Base-by-base conservation (phyloP, 2,113 vertebrate genomes). In the Arenaria interpres region DNA sequence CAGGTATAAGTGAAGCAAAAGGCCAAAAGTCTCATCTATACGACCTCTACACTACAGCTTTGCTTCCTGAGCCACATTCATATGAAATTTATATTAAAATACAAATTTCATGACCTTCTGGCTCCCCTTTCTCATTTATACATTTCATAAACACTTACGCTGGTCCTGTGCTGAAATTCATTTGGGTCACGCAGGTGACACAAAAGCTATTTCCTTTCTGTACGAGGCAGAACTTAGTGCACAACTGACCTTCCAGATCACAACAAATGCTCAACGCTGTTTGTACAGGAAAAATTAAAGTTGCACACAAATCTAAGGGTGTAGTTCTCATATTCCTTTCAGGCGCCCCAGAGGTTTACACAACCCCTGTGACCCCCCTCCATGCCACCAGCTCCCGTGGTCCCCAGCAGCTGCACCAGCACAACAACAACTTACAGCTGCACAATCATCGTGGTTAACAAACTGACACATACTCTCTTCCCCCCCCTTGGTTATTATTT, bases 71-170 rank as follows among this genome's bases (percentile, higher is more conserved):
- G 77, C 13, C 63, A 74, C 32, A 19, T 81, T 79, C 68, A 86
- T 71, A 84, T 32, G 33, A 94, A 59, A 94, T 79, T 79, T 88
- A 27, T 83, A 85, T 83, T 91, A 95, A 89, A 96, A 77, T 56
- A 97, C 41, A 74, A 77, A 85, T 88, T 81, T 68, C 57, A 41
- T 63, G 41, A 88, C 91, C 66, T 94, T 91, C 74, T 69, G 37
- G 30, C 57, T 83, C 39, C 48, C 19, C 35, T 90, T 46, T 94
- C 54, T 83, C 82, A 96, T 84, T 85, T 82, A 85, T 39, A 88
- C 13, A 92, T 43, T 81, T 89, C 56, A 59, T 74, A 80, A 90
- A 77, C 25, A 62, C 57, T 82, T 78, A 57, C 0, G 8, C 12
- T 59, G 50, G 50, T 41, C 84, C 86, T 89, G n/a, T 50, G 37